Conservation (phyloP, 2,113 vertebrate genomes). For the Hemiprocne comata region DNA sequence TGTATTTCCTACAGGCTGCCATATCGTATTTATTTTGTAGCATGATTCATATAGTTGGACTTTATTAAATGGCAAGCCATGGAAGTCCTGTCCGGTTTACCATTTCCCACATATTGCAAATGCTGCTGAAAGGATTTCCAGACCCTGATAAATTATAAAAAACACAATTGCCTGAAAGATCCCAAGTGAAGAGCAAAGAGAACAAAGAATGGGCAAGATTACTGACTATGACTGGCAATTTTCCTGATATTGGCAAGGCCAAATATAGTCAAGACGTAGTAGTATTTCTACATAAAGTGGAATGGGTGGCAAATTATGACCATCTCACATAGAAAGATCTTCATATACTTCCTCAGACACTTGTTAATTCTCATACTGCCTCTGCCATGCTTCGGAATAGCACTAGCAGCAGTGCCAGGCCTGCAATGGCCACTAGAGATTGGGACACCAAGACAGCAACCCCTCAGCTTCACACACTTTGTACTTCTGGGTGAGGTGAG, state of each 20-base stretch:
- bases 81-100: neutral
- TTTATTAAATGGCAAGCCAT: neutral
- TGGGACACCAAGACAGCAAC: neutral
- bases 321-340: neutral
- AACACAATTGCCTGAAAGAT: neutral
- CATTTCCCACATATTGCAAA: neutral
- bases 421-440: neutral
- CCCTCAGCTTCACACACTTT: neutral
- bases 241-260: neutral
- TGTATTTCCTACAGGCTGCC: neutral
- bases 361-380: neutral
- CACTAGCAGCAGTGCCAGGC: neutral
- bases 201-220: neutral
- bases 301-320: neutral
- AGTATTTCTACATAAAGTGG: neutral
- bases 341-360: neutral
- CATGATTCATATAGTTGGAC: neutral
- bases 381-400: neutral
- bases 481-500: neutral
- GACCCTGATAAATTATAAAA: neutral
- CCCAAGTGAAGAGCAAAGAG: neutral
- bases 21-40: neutral
- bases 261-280: neutral
- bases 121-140: neutral
- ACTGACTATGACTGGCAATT: neutral